These are phyloP conservation scores for Poeciliopsis occidentalis DNA, from an alignment of 2,113 vertebrate species.

Conservation along the genomic window DNA sequence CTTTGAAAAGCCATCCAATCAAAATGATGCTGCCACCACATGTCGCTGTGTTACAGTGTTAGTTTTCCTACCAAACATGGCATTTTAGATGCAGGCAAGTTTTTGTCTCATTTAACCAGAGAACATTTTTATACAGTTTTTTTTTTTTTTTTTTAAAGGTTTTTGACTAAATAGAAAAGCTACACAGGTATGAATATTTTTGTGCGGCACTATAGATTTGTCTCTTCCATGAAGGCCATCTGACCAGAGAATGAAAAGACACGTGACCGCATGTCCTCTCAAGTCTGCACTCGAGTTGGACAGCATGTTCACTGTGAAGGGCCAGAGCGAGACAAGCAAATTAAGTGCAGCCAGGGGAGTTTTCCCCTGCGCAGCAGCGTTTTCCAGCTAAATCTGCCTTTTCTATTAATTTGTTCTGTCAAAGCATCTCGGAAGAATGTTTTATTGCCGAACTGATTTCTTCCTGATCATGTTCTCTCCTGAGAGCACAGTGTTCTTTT, in stretches of 20 bases:
- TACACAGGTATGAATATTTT: not conserved
- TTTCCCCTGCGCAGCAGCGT: conserved; percentile 42
- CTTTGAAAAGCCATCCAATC: not conserved
- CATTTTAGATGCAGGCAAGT: not conserved
- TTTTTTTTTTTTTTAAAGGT: not conserved
- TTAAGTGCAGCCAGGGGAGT: conserved; percentile 25
- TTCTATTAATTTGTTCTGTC: conserved; percentile 28
- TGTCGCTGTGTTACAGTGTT: too few species aligned
- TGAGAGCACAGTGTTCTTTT: not conserved
- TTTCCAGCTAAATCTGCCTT: conserved; percentile 21
- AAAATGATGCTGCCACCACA: not conserved
- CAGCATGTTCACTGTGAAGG: conserved; percentile 23
- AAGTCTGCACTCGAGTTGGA: conserved; percentile 42
- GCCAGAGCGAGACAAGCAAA: conserved; percentile 38
- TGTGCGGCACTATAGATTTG: not conserved
- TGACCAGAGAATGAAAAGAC: conserved; percentile 48
- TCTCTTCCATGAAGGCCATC: not conserved
- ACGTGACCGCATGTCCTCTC: conserved; percentile 41
- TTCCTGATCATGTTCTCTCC: not conserved
- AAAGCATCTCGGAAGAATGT: conserved; percentile 1
- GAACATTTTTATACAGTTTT: not conserved
- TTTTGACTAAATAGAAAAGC: not conserved
- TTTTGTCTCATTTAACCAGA: not conserved
- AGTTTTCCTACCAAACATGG: not conserved
- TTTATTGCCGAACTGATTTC: not conserved